Base-by-base conservation (phyloP, 2,888 invertebrate genomes). In the Zaprionus obscuricornis region DNA sequence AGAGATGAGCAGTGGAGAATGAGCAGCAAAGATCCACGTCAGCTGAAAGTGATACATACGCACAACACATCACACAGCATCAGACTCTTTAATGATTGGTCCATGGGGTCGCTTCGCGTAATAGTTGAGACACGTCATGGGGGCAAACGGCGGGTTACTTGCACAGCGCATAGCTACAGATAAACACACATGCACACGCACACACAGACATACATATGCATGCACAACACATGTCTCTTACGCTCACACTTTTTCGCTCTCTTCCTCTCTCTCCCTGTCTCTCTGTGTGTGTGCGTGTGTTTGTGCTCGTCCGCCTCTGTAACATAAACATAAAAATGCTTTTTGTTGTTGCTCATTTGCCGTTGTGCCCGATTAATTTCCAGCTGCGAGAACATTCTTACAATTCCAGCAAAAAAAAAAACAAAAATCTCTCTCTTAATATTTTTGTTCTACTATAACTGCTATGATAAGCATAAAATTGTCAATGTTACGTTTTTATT, bases 311-410 rank as follows among this genome's bases (percentile, higher is more conserved):
- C 42, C 59, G 66, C 46, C 45, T 70, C 26, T 65, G 63, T 64
- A 85, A 77, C 83, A 85, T 82, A 79, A 79, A 79, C 78, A 79
- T 85, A 85, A 73, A n/a, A 73, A 77, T 46, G 66, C 18, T 85
- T 82, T 62, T 77, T 66, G 78, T 78, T 81, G 78, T 67, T 60
- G 66, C 64, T 37, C 50, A n/a, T n/a, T n/a, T n/a, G 51, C 50
- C 31, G 66, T 33, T 72, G 60, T 57, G 66, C 50, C 45, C 68
- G 74, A 63, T 70, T 74, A 49, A 77, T 64, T 79, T 82, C 78
- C 85, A 85, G 85, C 78, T 78, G 78, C 85, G 78, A 85, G 78
- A 85, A 82, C 83, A 85, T 77, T 85, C 82, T n/a, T n/a, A n/a
- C 71, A 52, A 45, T 20, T 26, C 36, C 54, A 59, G 31, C 20